Evolutionary conservation across 2,113 vertebrate species (phyloP), one percentile per base, ranked within the genome.

Genomic region (Dicaeum eximium): DNA sequence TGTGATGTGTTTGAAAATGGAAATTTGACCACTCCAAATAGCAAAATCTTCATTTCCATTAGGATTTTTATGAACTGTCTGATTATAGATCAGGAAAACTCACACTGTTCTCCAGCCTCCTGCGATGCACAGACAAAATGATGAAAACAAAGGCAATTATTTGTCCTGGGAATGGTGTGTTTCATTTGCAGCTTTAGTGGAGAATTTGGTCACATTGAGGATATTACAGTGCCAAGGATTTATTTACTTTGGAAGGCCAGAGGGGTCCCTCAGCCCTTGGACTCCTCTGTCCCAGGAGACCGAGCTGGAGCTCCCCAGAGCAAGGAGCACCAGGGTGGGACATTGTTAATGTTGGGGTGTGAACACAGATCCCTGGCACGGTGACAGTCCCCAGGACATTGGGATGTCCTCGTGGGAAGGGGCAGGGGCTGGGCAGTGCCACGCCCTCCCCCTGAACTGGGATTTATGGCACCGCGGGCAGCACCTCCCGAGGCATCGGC

Each of bases 21-120:
- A 98, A 98, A 97, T 98, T 97, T 97, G 97, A 97, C 97, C 96
- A 97, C 97, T 98, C 97, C 97, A 98, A 97, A 97, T 97, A 98
- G 97, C 95, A 98, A 98, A 98, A 97, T 97, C 94, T 97, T 98
- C 95, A 96, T 98, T 98, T 98, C 95, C 93, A 97, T 97, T 98
- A 97, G 96, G 95, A 97, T 91, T 97, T 97, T 98, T 98, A 97
- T 97, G 97, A 97, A 97, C 97, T 96, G 93, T 97, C 97, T 97
- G 97, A 97, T 97, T 97, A 94, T 97, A 87, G 92, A 97, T 97
- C 97, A 97, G 88, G 77, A 95, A 98, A 98, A 93, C 42, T 54
- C 92, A 94, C 90, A 91, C 87, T 96, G 84, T 92, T 97, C 88
- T 88, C 73, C 94, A 96, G 95, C 38, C 94, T 97, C 95, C 96